Conservation (phyloP, 2,113 vertebrate species). For the Aplodontia rufa region DNA sequence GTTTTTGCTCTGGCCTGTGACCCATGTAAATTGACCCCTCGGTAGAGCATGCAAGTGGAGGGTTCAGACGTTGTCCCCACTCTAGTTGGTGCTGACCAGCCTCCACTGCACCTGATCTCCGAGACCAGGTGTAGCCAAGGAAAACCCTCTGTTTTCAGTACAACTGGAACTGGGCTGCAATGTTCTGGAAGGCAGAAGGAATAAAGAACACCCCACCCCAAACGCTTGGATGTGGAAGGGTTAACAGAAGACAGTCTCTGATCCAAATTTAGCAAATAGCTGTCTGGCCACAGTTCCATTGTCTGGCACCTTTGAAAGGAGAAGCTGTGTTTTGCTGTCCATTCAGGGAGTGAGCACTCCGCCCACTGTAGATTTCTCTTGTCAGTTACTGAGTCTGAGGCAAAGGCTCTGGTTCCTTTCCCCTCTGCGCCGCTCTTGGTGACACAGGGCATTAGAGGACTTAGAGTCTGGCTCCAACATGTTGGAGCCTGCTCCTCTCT, state of each 20-base stretch:
- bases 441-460: background rate
- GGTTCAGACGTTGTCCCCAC: background rate
- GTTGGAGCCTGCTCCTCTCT: background rate
- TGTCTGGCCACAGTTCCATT: constrained; percentile 55
- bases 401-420: background rate
- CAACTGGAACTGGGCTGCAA: background rate
- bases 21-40: background rate
- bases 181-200: background rate
- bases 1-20: constrained; percentile 9
- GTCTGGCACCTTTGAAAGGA: constrained; percentile 52
- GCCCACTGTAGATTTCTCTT: background rate
- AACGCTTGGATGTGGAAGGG: constrained; percentile 20
- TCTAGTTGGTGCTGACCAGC: background rate
- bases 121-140: background rate
- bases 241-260: constrained; percentile 60
- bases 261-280: constrained; percentile 67
- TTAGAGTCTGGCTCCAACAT: background rate
- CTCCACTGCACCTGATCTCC: background rate
- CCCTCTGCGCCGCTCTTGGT: background rate
- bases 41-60: background rate
- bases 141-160: background rate
- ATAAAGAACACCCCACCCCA: background rate
- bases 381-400: background rate
- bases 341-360: background rate
- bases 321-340: background rate